phyloP scores from a whole-genome alignment of 2,888 invertebrate genomes.

The Trichogramma dendrolimi region DNA sequence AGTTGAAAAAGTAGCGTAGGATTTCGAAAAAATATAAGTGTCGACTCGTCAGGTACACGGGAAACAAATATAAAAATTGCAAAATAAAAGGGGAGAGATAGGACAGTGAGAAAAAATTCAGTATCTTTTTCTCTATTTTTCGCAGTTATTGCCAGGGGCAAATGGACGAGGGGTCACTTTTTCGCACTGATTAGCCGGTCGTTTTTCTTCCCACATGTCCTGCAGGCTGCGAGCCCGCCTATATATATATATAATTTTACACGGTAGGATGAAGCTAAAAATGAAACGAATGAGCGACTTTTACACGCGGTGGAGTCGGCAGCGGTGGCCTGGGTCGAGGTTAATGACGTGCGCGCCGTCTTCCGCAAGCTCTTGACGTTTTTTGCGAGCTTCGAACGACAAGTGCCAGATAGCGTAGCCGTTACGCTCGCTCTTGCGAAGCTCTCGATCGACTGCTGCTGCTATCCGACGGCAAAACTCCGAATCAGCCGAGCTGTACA shows the following conservation, averaged over 20 bases:
- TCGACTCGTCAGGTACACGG: no score
- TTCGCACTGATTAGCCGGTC: slow-evolving; percentile 18
- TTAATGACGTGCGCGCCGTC: slow-evolving; percentile 11
- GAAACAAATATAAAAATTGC: no score
- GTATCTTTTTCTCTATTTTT: neutral
- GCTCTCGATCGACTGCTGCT: slow-evolving; percentile 1
- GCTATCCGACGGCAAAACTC: neutral
- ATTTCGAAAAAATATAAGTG: no score
- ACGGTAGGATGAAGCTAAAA: no score
- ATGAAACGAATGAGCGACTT: no score
- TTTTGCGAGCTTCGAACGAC: neutral
- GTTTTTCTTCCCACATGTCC: slow-evolving; percentile 1
- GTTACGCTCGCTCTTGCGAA: neutral
- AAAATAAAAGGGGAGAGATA: no score
- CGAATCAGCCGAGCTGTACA: neutral
- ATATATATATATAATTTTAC: no score
- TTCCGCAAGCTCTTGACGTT: neutral
- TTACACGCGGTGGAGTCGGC: neutral
- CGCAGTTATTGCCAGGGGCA: neutral
- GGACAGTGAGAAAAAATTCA: neutral
- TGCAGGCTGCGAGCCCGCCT: no score
- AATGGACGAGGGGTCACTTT: slow-evolving; percentile 11
- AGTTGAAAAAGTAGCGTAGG: no score
- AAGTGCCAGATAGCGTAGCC: slow-evolving; percentile 3
- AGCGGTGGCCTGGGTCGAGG: slow-evolving; percentile 16